Conservation (phyloP, 2,888 invertebrate genomes). For the Apoderus coryli region DNA sequence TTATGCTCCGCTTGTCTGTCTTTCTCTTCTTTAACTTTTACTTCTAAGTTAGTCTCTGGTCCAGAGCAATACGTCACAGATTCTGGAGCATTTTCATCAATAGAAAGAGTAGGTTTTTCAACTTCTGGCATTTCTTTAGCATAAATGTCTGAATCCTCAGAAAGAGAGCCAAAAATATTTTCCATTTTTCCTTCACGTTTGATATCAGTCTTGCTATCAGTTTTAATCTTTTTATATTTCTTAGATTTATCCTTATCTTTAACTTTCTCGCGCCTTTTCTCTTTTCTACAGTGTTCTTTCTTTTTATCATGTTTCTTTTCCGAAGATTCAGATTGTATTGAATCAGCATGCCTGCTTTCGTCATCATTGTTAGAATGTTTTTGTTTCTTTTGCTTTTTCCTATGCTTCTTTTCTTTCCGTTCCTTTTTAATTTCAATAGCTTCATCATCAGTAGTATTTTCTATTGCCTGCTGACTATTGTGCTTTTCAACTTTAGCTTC, state of each 20-base stretch:
- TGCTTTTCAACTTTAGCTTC: constrained; percentile 27
- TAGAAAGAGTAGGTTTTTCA: constrained; percentile 19
- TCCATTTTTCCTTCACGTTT: constrained; percentile 73
- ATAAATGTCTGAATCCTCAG: constrained; percentile 46
- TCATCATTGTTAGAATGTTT: constrained; percentile 48
- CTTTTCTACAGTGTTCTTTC: constrained; percentile 39
- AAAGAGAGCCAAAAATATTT: constrained; percentile 75
- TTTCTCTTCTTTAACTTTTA: constrained; percentile 18
- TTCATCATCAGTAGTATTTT: constrained; percentile 30
- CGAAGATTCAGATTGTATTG: constrained; percentile 23
- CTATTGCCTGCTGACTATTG: constrained; percentile 22
- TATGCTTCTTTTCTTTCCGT: constrained; percentile 40
- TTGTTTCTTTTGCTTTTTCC: constrained; percentile 75
- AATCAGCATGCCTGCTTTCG: constrained; percentile 33
- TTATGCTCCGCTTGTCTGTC: constrained; percentile 36
- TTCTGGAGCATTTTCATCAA: constrained; percentile 16
- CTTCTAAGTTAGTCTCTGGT: constrained; percentile 33
- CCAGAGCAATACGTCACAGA: constrained; percentile 37
- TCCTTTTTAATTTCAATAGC: constrained; percentile 22
- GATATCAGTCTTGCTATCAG: constrained; percentile 32
- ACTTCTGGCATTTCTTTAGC: constrained; percentile 21
- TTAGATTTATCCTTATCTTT: constrained; percentile 44
- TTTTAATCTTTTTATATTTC: constrained; percentile 38
- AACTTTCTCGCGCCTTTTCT: constrained; percentile 43
- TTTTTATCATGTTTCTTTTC: constrained; percentile 29